phyloP scores from a whole-genome alignment of 2,797 vertebrate species.

The Malacoctenus gilli region DNA sequence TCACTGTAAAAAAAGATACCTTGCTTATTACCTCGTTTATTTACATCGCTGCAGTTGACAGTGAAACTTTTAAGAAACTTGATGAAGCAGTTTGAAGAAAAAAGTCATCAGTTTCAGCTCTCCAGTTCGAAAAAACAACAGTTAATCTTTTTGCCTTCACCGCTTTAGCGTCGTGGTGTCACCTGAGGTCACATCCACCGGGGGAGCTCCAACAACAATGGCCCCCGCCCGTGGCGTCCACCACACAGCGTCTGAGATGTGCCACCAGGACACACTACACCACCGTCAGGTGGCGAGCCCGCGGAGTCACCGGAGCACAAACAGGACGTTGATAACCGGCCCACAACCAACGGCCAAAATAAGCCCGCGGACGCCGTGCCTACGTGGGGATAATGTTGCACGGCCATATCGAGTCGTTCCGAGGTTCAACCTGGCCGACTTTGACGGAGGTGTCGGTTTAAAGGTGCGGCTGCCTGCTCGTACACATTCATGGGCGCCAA shows the following conservation, averaged over 20 bases:
- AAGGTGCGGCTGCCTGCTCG: slow-evolving; percentile 60
- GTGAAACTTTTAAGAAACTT: too few species aligned
- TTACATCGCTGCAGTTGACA: too few species aligned
- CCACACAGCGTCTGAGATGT: slow-evolving; percentile 52
- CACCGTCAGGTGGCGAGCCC: slow-evolving; percentile 74
- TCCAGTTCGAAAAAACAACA: too few species aligned
- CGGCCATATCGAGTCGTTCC: slow-evolving; percentile 74
- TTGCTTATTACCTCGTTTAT: too few species aligned
- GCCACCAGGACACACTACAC: slow-evolving; percentile 70
- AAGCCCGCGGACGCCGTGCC: slow-evolving; percentile 63
- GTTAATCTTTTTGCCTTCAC: too few species aligned
- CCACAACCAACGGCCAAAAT: slow-evolving; percentile 58
- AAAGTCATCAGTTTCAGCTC: too few species aligned
- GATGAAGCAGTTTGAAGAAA: too few species aligned
- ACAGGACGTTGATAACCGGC: slow-evolving; percentile 69
- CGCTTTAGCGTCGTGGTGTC: slow-evolving; percentile 7
- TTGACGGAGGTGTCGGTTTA: slow-evolving; percentile 75
- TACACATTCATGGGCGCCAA: slow-evolving; percentile 62
- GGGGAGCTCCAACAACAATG: background rate
- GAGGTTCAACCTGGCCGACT: slow-evolving; percentile 67
- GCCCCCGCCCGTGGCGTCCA: too few species aligned
- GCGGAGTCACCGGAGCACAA: slow-evolving; percentile 72
- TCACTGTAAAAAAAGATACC: too few species aligned
- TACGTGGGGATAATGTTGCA: slow-evolving; percentile 78
- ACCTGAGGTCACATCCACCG: slow-evolving; percentile 32